phyloP scores from a whole-genome alignment of 2,113 vertebrate genomes.

The Seriola dumerili region DNA sequence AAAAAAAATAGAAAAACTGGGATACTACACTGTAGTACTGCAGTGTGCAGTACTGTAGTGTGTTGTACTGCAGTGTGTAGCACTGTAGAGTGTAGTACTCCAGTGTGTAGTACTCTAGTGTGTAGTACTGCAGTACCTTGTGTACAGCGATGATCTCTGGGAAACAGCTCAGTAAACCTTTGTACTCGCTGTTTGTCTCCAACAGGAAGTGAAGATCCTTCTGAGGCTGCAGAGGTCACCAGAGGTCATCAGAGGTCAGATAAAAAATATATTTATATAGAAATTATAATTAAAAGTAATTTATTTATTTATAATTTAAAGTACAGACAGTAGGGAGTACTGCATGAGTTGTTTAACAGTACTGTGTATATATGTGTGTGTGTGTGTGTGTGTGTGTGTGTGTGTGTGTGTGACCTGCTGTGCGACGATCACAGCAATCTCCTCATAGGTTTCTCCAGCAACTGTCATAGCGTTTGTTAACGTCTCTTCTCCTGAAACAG shows the following conservation, averaged over 20 bases:
- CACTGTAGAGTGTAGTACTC: not conserved
- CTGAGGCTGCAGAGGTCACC: slow-evolving; percentile 85
- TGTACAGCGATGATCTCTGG: slow-evolving; percentile 93
- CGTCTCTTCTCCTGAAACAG: slow-evolving; percentile 89
- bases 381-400: too few species aligned
- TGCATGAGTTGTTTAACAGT: too few species aligned
- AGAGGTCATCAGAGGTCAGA: not conserved
- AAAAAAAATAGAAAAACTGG: too few species aligned
- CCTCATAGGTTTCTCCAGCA: slow-evolving; percentile 94
- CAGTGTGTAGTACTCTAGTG: not conserved
- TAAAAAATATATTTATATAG: not conserved
- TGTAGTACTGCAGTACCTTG: slow-evolving; percentile 85
- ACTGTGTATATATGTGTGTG: too few species aligned
- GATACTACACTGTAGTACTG: too few species aligned
- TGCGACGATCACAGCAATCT: slow-evolving; percentile 92
- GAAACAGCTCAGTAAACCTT: slow-evolving; percentile 94
- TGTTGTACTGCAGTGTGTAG: not conserved
- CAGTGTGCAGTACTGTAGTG: too few species aligned
- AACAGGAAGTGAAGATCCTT: slow-evolving; percentile 95
- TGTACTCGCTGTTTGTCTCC: slow-evolving; percentile 96
- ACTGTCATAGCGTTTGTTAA: slow-evolving; percentile 93
- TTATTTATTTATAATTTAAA: too few species aligned
- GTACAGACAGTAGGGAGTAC: too few species aligned
- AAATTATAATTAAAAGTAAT: too few species aligned
- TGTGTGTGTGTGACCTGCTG: slow-evolving; percentile 84